These are phyloP conservation scores for Aphaenogaster rudis DNA, from an alignment of 1,140 invertebrate species.

Conservation along the genomic window DNA sequence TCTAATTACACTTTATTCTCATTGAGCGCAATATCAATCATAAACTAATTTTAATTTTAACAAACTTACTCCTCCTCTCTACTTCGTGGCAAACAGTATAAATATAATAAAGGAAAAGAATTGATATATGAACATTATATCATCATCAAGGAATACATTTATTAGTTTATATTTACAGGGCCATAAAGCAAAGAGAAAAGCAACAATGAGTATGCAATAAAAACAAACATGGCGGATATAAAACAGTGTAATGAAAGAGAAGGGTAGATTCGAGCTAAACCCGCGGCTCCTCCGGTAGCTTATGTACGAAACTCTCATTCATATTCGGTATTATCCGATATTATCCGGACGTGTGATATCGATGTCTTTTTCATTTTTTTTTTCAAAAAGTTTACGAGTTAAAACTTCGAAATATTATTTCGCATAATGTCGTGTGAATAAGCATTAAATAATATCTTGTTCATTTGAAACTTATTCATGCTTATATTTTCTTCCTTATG, in stretches of 20 bases:
- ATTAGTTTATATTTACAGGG: constrained; percentile 36
- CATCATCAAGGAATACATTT: constrained; percentile 47
- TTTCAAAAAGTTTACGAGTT: neutral
- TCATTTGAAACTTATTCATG: constrained; percentile 12
- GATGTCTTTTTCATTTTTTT: constrained; percentile 46
- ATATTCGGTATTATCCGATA: constrained; percentile 59
- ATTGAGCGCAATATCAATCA: neutral
- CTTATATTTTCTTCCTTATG: neutral
- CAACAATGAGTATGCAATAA: constrained; percentile 46
- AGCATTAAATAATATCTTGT: constrained; percentile 5
- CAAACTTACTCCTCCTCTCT: neutral
- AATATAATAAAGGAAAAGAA: constrained; percentile 27
- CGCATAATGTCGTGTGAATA: neutral
- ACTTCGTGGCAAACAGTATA: neutral
- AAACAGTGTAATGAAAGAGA: constrained; percentile 59
- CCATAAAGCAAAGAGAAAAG: constrained; percentile 50
- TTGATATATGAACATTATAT: neutral
- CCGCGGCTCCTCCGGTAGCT: neutral
- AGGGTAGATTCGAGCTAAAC: constrained; percentile 43
- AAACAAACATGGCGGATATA: constrained; percentile 61
- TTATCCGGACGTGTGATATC: constrained; percentile 45
- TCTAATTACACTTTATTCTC: constrained; percentile 32
- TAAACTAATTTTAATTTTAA: constrained; percentile 28
- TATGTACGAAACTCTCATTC: constrained; percentile 29
- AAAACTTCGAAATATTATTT: constrained; percentile 10